Base-by-base conservation (phyloP, 2,797 vertebrate genomes). In the Ctenopoma kingsleyae region DNA sequence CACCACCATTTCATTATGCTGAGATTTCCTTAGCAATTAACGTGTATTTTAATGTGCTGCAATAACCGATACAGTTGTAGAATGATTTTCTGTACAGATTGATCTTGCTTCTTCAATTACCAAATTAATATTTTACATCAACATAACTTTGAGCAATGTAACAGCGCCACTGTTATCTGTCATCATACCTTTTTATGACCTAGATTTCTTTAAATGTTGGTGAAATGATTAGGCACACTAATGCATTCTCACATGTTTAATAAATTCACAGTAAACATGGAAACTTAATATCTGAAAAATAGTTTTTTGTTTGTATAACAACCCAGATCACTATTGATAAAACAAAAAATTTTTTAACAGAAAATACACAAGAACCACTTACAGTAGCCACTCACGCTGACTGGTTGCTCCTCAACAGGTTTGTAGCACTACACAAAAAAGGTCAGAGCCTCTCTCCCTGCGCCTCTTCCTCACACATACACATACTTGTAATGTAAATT, bases 341-440 rank as follows among this genome's bases (percentile, higher is more conserved):
- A 56, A 40, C 47, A n/a, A n/a, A 41, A 36, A 32, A 5, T 15
- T 3, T 3, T 57, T 20, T 59, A 11, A 50, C 52, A 19, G 36
- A 40, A 64, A 15, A 60, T 19, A 44, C 1, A 36, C 9, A 36
- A 12, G 10, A 49, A 47, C 41, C 23, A 41, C 48, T 63, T 27
- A 7, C 27, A 27, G 27, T 44, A 44, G 25, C 15, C 25, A 53
- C 38, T 52, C 55, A 27, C 49, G 27, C 15, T n/a, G 6, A 19
- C 15, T 52, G 38, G 57, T 65, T 67, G 30, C 53, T 61, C 70
- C 41, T 60, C 50, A 58, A 56, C 27, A 64, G 55, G 43, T 62
- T 71, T 76, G 49, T 50, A 61, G 19, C 48, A 22, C 38, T 57
- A 64, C 46, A 51, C 22, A 51, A 75, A 53, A 84, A 89, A 86